Conservation (phyloP, 2,797 vertebrate genomes). For the Scleropages formosus region DNA sequence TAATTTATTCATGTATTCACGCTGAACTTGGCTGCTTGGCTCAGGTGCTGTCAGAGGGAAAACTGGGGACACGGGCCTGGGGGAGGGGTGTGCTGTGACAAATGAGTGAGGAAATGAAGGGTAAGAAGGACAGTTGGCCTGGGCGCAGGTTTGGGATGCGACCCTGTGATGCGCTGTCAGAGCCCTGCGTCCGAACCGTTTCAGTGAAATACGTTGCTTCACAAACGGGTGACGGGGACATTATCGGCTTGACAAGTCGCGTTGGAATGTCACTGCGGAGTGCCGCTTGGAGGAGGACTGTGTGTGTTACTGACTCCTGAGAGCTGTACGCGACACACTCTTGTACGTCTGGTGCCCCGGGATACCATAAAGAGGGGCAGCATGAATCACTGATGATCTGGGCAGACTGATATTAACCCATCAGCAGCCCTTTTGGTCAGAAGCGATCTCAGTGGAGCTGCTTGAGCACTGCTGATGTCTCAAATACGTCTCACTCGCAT, state of each 20-base stretch:
- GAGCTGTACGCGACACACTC: not conserved
- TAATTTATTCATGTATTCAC: constrained; percentile 25
- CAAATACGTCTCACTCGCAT: too few species aligned
- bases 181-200: not conserved
- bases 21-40: not conserved
- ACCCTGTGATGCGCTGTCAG: not conserved
- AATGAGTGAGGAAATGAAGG: not conserved
- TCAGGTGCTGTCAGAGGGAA: not conserved
- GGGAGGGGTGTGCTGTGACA: not conserved
- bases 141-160: not conserved
- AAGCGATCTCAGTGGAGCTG: too few species aligned
- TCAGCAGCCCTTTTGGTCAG: too few species aligned
- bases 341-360: not conserved
- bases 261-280: not conserved
- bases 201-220: not conserved
- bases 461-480: too few species aligned
- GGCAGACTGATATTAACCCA: not conserved
- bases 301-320: constrained; percentile 6
- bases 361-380: not conserved
- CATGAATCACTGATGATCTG: constrained; percentile 16
- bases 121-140: not conserved
- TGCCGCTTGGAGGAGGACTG: not conserved
- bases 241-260: too few species aligned
- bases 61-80: too few species aligned
- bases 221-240: not conserved